phyloP scores from a whole-genome alignment of 2,797 vertebrate genomes.

The Buphagus erythrorhynchus region DNA sequence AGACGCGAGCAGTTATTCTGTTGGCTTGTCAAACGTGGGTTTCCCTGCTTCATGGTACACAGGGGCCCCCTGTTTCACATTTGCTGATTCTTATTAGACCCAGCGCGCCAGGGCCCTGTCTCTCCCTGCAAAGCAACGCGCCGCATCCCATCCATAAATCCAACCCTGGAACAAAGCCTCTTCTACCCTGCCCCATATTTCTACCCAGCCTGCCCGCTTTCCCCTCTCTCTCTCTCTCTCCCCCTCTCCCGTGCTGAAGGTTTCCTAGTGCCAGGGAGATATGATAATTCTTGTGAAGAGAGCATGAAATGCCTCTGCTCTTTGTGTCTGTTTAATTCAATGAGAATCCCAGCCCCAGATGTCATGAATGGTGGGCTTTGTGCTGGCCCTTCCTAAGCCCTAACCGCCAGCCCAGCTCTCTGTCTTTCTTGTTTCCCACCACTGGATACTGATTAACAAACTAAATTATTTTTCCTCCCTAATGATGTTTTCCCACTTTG shows the following conservation, averaged over 20 bases:
- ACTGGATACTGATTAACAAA: slow-evolving; percentile 74
- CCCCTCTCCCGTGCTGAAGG: slow-evolving; percentile 55
- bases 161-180: slow-evolving; percentile 67
- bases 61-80: slow-evolving; percentile 64
- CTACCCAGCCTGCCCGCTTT: slow-evolving; percentile 65
- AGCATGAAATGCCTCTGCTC: slow-evolving; percentile 76
- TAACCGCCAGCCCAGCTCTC: slow-evolving; percentile 65
- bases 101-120: slow-evolving; percentile 35
- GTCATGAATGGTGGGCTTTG: slow-evolving; percentile 78
- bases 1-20: slow-evolving; percentile 48
- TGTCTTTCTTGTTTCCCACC: slow-evolving; percentile 73
- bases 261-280: slow-evolving; percentile 74
- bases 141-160: slow-evolving; percentile 67
- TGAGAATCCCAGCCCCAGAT: slow-evolving; percentile 72
- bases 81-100: slow-evolving; percentile 69
- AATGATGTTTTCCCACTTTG: slow-evolving; percentile 75
- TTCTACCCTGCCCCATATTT: slow-evolving; percentile 70
- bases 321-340: slow-evolving; percentile 81
- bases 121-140: slow-evolving; percentile 51
- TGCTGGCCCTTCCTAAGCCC: slow-evolving; percentile 72
- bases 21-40: slow-evolving; percentile 64
- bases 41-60: slow-evolving; percentile 69
- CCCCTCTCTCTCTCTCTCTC: slow-evolving; percentile 24
- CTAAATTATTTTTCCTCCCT: slow-evolving; percentile 75
- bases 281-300: slow-evolving; percentile 76